phyloP scores from a whole-genome alignment of 1,140 invertebrate genomes.

The Rhyzopertha dominica region DNA sequence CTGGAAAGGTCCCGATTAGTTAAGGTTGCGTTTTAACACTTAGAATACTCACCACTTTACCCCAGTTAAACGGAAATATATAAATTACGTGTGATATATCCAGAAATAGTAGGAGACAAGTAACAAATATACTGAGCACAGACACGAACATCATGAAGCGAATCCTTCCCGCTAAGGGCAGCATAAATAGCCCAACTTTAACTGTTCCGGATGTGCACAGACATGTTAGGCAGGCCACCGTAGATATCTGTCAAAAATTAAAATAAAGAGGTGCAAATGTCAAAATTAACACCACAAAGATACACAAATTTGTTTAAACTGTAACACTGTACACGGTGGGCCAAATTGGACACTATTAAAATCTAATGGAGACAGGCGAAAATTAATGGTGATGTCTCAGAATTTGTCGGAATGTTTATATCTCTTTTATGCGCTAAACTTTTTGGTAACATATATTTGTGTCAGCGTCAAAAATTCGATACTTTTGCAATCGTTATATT shows the following conservation, averaged over 20 bases:
- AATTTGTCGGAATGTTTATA: too few relatives aligned
- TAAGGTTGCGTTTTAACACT: conserved; percentile 10
- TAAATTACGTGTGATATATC: conserved; percentile 77
- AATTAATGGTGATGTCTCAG: too few relatives aligned
- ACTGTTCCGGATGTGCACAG: conserved; percentile 71
- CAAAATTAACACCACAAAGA: conserved; percentile 1
- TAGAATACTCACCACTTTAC: conserved; percentile 62
- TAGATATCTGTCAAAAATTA: conserved; percentile 58
- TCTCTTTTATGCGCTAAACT: too few relatives aligned
- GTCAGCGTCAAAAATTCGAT: too few relatives aligned
- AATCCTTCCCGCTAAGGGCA: conserved; percentile 60
- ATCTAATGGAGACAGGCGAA: too few relatives aligned
- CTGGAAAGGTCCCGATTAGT: conserved; percentile 42
- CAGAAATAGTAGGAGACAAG: conserved; percentile 73
- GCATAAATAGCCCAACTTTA: conserved; percentile 70
- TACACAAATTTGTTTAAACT: too few relatives aligned
- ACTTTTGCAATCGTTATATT: too few relatives aligned
- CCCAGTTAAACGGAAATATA: conserved; percentile 79
- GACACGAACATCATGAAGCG: conserved; percentile 74
- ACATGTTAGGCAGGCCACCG: conserved; percentile 67
- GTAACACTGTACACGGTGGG: too few relatives aligned
- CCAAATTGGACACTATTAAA: too few relatives aligned
- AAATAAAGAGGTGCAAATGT: conserved; percentile 1
- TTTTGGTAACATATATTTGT: too few relatives aligned
- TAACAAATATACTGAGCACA: conserved; percentile 74